Conservation (phyloP, 2,888 invertebrate species). For the Phaedon cochleariae region DNA sequence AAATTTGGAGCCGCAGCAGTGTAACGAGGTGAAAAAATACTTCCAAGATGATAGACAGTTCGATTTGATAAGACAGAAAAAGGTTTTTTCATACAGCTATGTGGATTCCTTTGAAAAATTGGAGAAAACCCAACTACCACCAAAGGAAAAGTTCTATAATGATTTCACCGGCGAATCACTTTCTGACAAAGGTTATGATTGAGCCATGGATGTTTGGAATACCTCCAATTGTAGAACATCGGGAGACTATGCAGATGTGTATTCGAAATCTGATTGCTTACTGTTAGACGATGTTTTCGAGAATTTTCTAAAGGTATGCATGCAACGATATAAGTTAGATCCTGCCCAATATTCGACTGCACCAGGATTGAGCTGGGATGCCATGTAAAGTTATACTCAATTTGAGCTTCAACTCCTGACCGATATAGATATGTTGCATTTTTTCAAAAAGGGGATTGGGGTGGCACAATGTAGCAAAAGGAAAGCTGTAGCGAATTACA, state of each 20-base stretch:
- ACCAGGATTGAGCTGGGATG: too few species aligned
- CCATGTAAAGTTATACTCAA: slow-evolving; percentile 9
- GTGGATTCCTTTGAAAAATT: slow-evolving; percentile 21
- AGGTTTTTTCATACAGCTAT: background rate
- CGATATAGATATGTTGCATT: too few species aligned
- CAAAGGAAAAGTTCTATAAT: slow-evolving; percentile 45
- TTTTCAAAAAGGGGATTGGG: too few species aligned
- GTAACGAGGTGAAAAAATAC: background rate
- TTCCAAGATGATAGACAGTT: background rate
- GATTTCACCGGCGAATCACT: slow-evolving; percentile 49
- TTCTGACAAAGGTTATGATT: slow-evolving; percentile 41
- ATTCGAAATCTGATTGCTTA: too few species aligned
- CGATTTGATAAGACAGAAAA: background rate
- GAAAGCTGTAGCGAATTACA: slow-evolving; percentile 31
- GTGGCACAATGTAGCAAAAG: too few species aligned
- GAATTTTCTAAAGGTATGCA: slow-evolving; percentile 33
- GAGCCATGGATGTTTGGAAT: slow-evolving; percentile 23
- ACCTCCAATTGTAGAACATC: too few species aligned
- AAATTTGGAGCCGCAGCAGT: background rate
- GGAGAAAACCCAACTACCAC: slow-evolving; percentile 34
- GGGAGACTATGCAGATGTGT: background rate
- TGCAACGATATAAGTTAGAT: too few species aligned
- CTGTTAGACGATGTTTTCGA: slow-evolving; percentile 36
- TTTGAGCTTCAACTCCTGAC: slow-evolving; percentile 29
- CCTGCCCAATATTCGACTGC: slow-evolving; percentile 27